phyloP scores from a whole-genome alignment of 1,140 invertebrate species.

The Rhopalosiphum maidis region DNA sequence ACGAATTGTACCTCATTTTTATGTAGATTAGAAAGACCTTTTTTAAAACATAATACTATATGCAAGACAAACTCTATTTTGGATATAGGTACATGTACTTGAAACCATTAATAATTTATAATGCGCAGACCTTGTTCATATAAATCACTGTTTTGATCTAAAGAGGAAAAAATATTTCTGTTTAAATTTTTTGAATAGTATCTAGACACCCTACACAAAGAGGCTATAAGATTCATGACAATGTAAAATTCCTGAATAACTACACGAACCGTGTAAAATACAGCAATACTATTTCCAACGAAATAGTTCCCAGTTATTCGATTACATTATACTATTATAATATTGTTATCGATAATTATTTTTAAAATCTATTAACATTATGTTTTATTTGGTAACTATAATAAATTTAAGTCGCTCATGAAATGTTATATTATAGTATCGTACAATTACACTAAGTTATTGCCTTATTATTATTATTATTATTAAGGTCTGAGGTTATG shows the following conservation, averaged over 20 bases:
- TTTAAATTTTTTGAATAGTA: background rate
- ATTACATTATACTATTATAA: background rate
- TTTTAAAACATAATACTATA: background rate
- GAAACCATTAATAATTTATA: background rate
- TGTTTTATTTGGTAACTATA: background rate
- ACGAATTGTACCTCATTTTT: background rate
- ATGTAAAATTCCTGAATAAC: background rate
- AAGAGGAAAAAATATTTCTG: background rate
- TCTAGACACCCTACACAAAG: too few relatives aligned
- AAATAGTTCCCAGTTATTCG: background rate
- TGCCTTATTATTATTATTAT: too few relatives aligned
- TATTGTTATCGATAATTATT: background rate
- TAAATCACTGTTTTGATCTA: background rate
- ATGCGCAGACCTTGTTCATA: background rate
- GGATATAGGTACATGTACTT: background rate
- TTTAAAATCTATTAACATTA: background rate
- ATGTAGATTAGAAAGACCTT: background rate
- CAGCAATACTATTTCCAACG: background rate
- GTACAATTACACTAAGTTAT: background rate
- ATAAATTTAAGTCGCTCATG: background rate
- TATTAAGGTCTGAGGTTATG: background rate
- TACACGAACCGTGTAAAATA: background rate
- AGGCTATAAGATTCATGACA: background rate
- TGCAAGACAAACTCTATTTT: background rate
- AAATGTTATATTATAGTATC: background rate